phyloP scores from a whole-genome alignment of 2,888 invertebrate species.

The Xanthorhoe spadicearia region DNA sequence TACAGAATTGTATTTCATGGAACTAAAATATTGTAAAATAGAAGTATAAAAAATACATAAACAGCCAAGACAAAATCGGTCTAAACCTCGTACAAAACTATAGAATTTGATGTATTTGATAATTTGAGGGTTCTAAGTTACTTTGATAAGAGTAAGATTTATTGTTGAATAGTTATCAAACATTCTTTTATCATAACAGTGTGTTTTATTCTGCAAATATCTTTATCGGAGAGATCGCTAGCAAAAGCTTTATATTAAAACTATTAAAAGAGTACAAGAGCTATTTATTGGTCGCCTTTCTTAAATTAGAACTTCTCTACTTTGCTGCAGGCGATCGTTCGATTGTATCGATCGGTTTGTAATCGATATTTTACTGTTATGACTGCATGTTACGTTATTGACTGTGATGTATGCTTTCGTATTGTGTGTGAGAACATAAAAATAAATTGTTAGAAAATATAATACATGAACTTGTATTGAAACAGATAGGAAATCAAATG shows the following conservation, averaged over 20 bases:
- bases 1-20: not conserved
- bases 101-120: no score
- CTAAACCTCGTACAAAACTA: not conserved
- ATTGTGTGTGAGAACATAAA: conserved; percentile 1
- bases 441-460: conserved; percentile 1
- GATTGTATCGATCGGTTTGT: conserved; percentile 12
- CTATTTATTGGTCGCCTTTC: no score
- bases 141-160: no score
- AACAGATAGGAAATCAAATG: not conserved
- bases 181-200: no score
- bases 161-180: no score
- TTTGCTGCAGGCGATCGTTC: conserved; percentile 8
- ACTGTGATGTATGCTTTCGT: not conserved
- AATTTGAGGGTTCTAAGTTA: no score
- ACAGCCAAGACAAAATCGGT: no score
- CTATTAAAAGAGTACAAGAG: no score
- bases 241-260: no score
- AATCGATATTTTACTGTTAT: conserved; percentile 28
- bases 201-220: no score
- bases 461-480: not conserved
- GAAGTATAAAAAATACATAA: no score
- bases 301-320: not conserved
- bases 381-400: conserved; percentile 17
- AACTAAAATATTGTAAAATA: not conserved
- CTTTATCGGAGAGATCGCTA: no score